phyloP scores from a whole-genome alignment of 2,797 vertebrate species.

The Dicrostonyx torquatus region DNA sequence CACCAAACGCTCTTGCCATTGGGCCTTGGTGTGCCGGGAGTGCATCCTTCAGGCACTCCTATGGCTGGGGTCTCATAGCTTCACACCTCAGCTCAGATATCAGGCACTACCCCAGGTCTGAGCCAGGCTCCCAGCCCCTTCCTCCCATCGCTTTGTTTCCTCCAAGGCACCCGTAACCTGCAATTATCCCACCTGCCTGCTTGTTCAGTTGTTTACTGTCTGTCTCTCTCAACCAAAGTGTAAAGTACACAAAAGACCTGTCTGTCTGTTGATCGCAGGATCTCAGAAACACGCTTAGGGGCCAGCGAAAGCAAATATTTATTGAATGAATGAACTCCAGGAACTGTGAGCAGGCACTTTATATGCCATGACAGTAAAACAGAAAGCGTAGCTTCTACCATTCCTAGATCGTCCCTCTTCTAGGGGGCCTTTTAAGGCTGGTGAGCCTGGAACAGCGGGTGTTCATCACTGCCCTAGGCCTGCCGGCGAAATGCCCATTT shows the following conservation, averaged over 20 bases:
- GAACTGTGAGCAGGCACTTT: not conserved
- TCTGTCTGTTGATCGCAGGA: not conserved
- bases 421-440: not conserved
- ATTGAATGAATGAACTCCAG: conserved; percentile 25
- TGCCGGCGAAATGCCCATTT: not conserved
- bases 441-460: not conserved
- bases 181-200: conserved; percentile 12
- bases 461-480: not conserved
- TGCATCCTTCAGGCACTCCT: not conserved
- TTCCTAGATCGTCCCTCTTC: not conserved
- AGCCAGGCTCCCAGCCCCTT: not conserved
- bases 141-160: not conserved
- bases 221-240: conserved; percentile 42
- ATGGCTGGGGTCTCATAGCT: not conserved
- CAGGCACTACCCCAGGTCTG: not conserved
- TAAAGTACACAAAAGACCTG: conserved; percentile 40
- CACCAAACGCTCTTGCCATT: not conserved
- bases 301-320: conserved; percentile 35
- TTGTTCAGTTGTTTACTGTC: conserved; percentile 41
- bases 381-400: not conserved
- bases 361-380: not conserved
- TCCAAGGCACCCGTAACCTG: not conserved
- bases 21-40: not conserved
- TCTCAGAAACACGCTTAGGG: not conserved
- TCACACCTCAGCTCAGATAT: not conserved